These are phyloP conservation scores for Chrysocyon brachyurus DNA, from an alignment of 2,797 vertebrate genomes.

Conservation along the genomic window DNA sequence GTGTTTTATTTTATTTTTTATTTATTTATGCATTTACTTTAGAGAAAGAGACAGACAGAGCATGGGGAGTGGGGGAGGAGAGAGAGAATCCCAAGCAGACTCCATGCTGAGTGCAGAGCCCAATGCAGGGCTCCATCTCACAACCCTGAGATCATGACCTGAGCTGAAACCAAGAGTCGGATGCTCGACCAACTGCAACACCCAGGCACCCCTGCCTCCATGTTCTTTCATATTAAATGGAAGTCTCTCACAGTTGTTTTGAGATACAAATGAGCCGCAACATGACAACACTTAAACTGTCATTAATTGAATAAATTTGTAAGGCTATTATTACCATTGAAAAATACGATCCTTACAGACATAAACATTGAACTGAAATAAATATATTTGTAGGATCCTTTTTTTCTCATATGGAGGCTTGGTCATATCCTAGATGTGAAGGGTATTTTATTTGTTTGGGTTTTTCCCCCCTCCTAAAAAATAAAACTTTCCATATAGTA, in stretches of 20 bases:
- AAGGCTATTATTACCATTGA: not conserved
- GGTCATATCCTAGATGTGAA: not conserved
- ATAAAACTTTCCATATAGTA: not conserved
- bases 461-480: not conserved
- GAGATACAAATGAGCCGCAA: not conserved
- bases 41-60: not conserved
- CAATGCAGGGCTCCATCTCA: not conserved
- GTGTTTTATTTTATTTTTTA: not conserved
- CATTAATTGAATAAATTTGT: not conserved
- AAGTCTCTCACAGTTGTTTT: not conserved
- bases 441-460: not conserved
- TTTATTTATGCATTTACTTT: not conserved
- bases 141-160: not conserved
- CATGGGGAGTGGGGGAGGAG: too few species aligned
- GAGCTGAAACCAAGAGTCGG: not conserved
- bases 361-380: not conserved
- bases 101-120: not conserved
- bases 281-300: not conserved
- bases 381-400: not conserved
- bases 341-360: not conserved
- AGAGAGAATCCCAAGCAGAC: not conserved
- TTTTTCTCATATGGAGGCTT: not conserved
- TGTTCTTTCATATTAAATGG: not conserved
- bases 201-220: not conserved
- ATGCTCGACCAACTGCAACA: rapidly evolving